Percentiles rank a stretch among this genome's conserved stretches.
Conservation (phyloP, 2,113 vertebrate species). For the Anser cygnoides region DNA sequence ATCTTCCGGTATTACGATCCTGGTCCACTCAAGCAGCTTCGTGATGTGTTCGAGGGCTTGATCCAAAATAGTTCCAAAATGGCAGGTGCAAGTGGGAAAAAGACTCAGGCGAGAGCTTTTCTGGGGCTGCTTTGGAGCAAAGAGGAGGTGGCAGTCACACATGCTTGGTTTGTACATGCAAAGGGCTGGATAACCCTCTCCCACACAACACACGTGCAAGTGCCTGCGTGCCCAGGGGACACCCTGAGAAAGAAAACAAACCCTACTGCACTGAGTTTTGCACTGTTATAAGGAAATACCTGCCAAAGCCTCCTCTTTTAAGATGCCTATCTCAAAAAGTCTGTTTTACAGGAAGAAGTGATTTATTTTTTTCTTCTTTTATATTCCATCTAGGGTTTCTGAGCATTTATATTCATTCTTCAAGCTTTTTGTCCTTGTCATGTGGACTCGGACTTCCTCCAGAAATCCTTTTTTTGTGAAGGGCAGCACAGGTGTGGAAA, state of each 20-base stretch:
- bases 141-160: background rate
- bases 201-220: fast-evolving
- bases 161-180: background rate
- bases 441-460: background rate
- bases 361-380: fast-evolving
- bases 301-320: background rate
- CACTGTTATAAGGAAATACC: background rate
- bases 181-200: background rate
- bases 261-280: background rate
- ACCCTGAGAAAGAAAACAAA: background rate
- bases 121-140: fast-evolving
- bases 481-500: background rate
- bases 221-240: fast-evolving
- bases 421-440: background rate
- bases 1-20: background rate
- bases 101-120: fast-evolving
- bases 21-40: background rate
- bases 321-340: background rate
- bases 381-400: background rate
- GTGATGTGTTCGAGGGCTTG: background rate
- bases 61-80: background rate
- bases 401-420: background rate
- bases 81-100: background rate
- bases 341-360: background rate
- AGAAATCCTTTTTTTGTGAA: background rate